Conservation (phyloP, 1,140 invertebrate genomes). For the Drosophila chauvacae region DNA sequence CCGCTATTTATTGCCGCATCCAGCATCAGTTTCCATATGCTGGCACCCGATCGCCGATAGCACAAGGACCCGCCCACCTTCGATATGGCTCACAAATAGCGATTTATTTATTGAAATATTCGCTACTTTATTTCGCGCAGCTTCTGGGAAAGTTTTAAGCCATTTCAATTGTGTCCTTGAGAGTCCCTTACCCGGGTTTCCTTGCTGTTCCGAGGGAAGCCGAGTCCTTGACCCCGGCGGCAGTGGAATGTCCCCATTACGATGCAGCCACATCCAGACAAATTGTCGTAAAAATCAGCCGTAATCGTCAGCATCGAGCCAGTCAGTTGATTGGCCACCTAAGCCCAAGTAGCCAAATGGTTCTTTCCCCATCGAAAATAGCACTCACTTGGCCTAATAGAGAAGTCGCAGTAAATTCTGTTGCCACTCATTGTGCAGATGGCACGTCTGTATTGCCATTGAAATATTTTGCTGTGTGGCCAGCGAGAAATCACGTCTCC, state of each 20-base stretch:
- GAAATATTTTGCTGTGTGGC: slow-evolving; percentile 38
- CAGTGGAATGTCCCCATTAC: slow-evolving; percentile 47
- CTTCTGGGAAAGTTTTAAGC: slow-evolving; percentile 62
- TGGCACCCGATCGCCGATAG: slow-evolving; percentile 47
- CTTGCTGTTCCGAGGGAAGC: neutral
- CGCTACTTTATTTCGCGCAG: slow-evolving; percentile 37
- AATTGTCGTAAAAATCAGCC: slow-evolving; percentile 67
- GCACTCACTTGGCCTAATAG: slow-evolving; percentile 56
- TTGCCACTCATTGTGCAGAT: slow-evolving; percentile 33
- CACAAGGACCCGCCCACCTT: slow-evolving; percentile 10
- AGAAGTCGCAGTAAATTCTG: slow-evolving; percentile 55
- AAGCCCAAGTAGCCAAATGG: slow-evolving; percentile 11
- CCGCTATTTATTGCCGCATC: slow-evolving; percentile 61
- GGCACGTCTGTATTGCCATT: slow-evolving; percentile 54
- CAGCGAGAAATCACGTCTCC: slow-evolving; percentile 51
- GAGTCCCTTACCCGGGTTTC: slow-evolving; percentile 27
- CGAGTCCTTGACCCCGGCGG: slow-evolving; percentile 64
- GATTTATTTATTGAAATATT: slow-evolving; percentile 63
- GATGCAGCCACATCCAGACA: slow-evolving; percentile 62
- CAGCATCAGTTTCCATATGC: slow-evolving; percentile 71
- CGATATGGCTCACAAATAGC: slow-evolving; percentile 25
- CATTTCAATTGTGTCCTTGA: slow-evolving; percentile 62
- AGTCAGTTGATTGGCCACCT: slow-evolving; percentile 58
- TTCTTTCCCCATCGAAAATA: slow-evolving; percentile 13
- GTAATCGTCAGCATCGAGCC: slow-evolving; percentile 61